These are phyloP conservation scores for Calvadosia cruxmelitensis DNA, from an alignment of 30 jellyfish, hydroid and myxozoan genomes.

Conservation along the genomic window DNA sequence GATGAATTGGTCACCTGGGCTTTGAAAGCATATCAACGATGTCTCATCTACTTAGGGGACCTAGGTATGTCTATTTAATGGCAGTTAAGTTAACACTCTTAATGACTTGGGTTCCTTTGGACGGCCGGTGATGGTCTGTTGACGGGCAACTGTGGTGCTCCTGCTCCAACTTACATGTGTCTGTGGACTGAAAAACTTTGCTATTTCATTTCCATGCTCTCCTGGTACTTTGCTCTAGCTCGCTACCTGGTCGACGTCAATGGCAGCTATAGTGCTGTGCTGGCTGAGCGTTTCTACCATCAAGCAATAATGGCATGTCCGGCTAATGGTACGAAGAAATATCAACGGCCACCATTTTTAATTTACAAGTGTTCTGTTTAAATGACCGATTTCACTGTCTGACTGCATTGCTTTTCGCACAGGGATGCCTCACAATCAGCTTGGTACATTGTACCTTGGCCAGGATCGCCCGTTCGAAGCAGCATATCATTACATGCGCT, in stretches of 20 bases:
- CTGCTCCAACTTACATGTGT: not conserved
- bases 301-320: conserved; percentile 69
- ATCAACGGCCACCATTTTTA: not conserved
- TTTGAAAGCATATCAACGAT: conserved; percentile 74
- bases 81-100: not conserved
- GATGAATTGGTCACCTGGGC: conserved; percentile 48
- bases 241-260: conserved; percentile 63
- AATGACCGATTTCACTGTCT: not conserved
- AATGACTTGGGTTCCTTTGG: not conserved
- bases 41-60: conserved; percentile 81
- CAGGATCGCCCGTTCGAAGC: conserved; percentile 49
- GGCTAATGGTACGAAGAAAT: conserved; percentile 43
- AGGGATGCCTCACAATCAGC: conserved; percentile 97
- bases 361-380: not conserved
- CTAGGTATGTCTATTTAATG: conserved; percentile 29
- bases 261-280: conserved; percentile 15
- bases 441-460: conserved; percentile 72
- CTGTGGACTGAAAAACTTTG: not conserved
- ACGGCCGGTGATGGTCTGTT: not conserved
- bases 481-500: conserved; percentile 76
- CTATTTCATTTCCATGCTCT: not conserved
- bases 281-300: conserved; percentile 69
- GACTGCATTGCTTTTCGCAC: not conserved
- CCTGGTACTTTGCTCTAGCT: conserved; percentile 32
- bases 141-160: not conserved